Base-by-base conservation (phyloP, 2,113 vertebrate genomes). In the Tichodroma muraria region DNA sequence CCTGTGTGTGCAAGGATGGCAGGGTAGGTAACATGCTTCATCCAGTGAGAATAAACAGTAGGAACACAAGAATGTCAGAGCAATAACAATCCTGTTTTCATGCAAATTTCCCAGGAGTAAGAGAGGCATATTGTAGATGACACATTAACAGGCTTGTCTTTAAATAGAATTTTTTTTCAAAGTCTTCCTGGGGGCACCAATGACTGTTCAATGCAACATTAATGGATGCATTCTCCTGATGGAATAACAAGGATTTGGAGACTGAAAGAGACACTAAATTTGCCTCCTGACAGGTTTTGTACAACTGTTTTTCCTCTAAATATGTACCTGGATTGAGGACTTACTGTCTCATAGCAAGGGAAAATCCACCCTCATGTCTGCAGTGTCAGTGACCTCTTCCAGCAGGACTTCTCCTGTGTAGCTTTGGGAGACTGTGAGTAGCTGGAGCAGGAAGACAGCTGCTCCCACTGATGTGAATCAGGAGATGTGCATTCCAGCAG, bases 131-230 rank as follows among this genome's bases (percentile, higher is more conserved):
- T 94, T 94, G 82, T 60, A 65, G 84, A 96, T 95, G 96, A 96
- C 92, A 96, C 93, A 85, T 96, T 96, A 97, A 92, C 94, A 92
- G 95, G 89, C 94, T 96, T 96, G 90, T 92, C 89, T 98, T 88
- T 94, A 91, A 95, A 94, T 89, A 89, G 88, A 92, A 93, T 68
- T 66, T 96, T 94, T 93, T 90, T 75, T 25, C 25, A 49, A 90
- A 95, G 85, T 96, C 95, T 97, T 98, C 87, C 95, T 89, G 82
- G 59, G 91, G 94, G 93, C 87, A 65, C 54, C 91, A 94, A 30
- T 93, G 94, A 35, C 79, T 96, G 86, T 93, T 97, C 85, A 66
- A 24, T 83, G 85, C 56, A 89, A 89, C 79, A 81, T 95, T 95
- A 97, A 94, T 93, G 89, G 64, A 80, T 95, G 81, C 89, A 18